phyloP scores from a whole-genome alignment of 2,888 invertebrate species.

The Lithophane semibrunnea region DNA sequence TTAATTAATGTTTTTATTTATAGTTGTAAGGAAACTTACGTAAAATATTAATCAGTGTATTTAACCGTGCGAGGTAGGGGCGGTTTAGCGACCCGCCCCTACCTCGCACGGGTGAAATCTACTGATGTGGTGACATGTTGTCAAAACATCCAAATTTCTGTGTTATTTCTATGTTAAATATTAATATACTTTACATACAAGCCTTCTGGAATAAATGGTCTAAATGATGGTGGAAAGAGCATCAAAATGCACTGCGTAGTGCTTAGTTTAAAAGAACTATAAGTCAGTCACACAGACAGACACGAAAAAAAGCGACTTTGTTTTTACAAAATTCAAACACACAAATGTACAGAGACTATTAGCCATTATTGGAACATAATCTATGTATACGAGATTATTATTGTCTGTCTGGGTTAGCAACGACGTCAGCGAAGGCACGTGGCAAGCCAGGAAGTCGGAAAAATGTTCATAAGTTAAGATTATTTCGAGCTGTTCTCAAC shows the following conservation, averaged over 20 bases:
- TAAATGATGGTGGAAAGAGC: background rate
- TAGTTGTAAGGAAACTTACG: background rate
- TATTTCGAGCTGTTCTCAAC: background rate
- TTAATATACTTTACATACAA: background rate
- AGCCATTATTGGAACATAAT: background rate
- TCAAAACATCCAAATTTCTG: background rate
- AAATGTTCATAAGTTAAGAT: background rate
- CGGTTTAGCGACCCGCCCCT: background rate
- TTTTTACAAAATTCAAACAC: no score
- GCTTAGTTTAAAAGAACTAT: background rate
- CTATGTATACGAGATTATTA: conserved; percentile 19
- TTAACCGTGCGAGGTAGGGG: no score
- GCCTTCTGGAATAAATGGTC: background rate
- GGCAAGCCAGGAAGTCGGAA: conserved; percentile 2
- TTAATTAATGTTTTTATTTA: conserved; percentile 9
- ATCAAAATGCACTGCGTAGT: background rate
- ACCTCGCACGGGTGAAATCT: no score
- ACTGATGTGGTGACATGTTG: background rate
- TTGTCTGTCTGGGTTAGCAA: background rate
- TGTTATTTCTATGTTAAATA: background rate
- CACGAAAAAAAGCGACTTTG: background rate
- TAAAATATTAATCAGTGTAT: background rate
- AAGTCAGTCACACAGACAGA: background rate
- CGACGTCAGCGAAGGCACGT: conserved; percentile 7
- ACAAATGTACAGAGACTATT: background rate